A percentile compares a stretch with the other conserved stretches of the same genome.
Conservation (phyloP, 2,797 vertebrate species). For the Ceyx erithaca region DNA sequence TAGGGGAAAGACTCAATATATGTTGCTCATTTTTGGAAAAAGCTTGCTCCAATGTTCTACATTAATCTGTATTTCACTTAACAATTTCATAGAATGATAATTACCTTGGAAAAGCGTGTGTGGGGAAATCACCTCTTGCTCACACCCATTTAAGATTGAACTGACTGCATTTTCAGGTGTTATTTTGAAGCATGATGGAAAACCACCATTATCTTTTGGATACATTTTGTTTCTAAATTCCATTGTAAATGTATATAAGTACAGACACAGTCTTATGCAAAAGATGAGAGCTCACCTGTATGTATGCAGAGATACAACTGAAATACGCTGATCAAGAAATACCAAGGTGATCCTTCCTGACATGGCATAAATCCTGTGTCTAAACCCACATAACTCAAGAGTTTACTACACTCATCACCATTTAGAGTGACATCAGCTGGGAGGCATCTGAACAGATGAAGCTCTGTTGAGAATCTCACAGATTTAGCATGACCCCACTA, state of each 20-base stretch:
- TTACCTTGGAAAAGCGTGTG: accelerated
- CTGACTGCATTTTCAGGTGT: neutral
- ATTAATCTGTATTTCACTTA: neutral
- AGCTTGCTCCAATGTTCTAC: neutral
- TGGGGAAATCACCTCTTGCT: neutral
- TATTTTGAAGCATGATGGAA: neutral
- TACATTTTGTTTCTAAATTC: neutral
- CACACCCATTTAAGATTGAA: neutral
- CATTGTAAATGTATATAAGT: neutral
- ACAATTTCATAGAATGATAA: neutral
- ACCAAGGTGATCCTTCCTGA: neutral
- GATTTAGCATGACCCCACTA: neutral
- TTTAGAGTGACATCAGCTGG: neutral
- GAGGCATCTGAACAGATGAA: neutral
- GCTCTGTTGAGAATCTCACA: neutral
- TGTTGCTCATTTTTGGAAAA: neutral
- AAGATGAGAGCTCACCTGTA: neutral
- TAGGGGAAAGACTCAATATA: neutral
- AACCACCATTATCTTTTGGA: neutral
- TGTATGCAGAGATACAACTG: neutral
- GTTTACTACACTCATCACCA: neutral
- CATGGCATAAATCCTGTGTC: neutral
- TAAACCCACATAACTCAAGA: neutral
- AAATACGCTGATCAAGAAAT: neutral
- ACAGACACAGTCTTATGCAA: neutral